Conservation (phyloP, 2,113 vertebrate genomes). For the Eurypyga helias region DNA sequence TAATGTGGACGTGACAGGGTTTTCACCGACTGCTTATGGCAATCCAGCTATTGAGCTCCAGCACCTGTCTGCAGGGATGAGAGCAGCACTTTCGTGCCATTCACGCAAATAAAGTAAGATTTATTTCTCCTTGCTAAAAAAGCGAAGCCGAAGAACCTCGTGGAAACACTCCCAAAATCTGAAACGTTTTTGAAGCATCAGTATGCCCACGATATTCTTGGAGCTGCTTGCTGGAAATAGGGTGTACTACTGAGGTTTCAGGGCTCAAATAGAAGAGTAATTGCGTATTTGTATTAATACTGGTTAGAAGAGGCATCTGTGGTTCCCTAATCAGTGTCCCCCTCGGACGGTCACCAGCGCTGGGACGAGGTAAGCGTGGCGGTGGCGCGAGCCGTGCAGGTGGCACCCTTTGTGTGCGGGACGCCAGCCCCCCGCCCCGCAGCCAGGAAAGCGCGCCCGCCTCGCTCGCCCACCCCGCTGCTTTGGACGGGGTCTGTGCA, state of each 20-base stretch:
- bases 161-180: background rate
- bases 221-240: background rate
- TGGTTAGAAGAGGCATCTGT: background rate
- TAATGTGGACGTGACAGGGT: background rate
- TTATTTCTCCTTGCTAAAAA: background rate
- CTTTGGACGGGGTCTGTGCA: background rate
- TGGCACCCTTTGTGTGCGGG: background rate
- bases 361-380: background rate
- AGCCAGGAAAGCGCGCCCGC: rapidly evolving
- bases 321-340: background rate
- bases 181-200: background rate
- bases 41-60: background rate
- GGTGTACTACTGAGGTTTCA: background rate
- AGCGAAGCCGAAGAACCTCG: background rate
- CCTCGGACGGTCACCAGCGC: background rate
- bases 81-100: background rate
- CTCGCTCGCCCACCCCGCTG: background rate
- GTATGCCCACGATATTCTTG: rapidly evolving
- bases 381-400: background rate
- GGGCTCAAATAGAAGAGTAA: background rate
- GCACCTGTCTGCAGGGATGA: background rate
- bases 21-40: background rate
- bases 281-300: background rate
- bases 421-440: background rate
- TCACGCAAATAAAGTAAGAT: background rate